These are phyloP conservation scores for Acleris sparsana DNA, from an alignment of 2,888 invertebrate genomes.

Conservation along the genomic window DNA sequence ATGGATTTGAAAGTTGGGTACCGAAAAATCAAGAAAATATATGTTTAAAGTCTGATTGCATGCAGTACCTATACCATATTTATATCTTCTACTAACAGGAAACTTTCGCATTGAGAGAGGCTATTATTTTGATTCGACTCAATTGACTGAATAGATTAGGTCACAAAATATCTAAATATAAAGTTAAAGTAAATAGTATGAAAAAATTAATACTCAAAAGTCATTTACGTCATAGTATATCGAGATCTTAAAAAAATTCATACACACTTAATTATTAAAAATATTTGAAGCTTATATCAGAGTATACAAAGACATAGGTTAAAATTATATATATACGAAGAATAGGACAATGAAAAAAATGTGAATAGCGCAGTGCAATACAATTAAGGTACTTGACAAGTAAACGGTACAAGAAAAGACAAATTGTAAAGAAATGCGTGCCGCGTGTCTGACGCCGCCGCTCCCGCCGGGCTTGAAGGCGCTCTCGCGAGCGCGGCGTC, in stretches of 20 bases:
- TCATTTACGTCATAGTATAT: conserved; percentile 53
- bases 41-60: conserved; percentile 52
- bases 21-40: conserved; percentile 34
- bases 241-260: conserved; percentile 49
- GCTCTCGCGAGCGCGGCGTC: background rate
- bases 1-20: conserved; percentile 29
- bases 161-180: conserved; percentile 70
- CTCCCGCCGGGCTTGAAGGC: background rate
- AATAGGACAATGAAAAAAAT: conserved; percentile 47
- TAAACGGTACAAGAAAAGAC: conserved; percentile 38
- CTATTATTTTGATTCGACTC: conserved; percentile 80
- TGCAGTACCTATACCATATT: conserved; percentile 43
- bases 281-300: conserved; percentile 45
- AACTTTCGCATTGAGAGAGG: conserved; percentile 74
- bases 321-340: conserved; percentile 44
- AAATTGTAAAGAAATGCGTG: conserved; percentile 28
- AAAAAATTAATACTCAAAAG: conserved; percentile 66
- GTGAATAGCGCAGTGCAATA: conserved; percentile 69
- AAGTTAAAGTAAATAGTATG: conserved; percentile 54
- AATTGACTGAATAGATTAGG: conserved; percentile 82
- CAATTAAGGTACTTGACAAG: conserved; percentile 52
- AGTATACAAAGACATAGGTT: conserved; percentile 52
- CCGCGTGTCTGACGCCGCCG: background rate
- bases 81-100: conserved; percentile 54
- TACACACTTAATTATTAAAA: conserved; percentile 44